Base-by-base conservation (phyloP, 2,113 vertebrate species). In the Seriola rivoliana region DNA sequence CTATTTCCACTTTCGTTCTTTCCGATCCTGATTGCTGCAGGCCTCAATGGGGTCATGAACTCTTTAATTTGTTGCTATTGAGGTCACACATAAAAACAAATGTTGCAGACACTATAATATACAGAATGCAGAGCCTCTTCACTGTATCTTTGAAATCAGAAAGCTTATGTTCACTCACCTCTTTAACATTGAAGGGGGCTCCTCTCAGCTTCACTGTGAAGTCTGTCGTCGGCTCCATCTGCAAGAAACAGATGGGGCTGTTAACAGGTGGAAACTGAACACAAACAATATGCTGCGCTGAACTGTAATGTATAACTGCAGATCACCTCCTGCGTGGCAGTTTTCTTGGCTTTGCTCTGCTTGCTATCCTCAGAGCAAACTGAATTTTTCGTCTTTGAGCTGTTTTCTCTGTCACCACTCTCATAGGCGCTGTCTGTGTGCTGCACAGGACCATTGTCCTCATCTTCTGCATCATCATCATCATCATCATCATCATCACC, bases 161-260 rank as follows among this genome's bases (percentile, higher is more conserved):
- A 52, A 57, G 8, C 44, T 36, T 2, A 40, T 44, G 16, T 17
- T 57, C 13, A 5, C 89, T 62, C 84, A 97, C 98, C 96, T 99
- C 97, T 4, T 96, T 97, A 81, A 97, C 93, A 1, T 80, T 98
- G 13, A 95, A 97, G 0, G 97, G 98, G 3, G 92, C 96, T 66
- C 97, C 98, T 62, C 96, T 94, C 10, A 99, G 95, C 69, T 97
- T 97, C 86, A 99, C 96, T 0, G 97, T 98, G 93, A 97, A 93
- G 0, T 93, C 90, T 0, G 96, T 97, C 29, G 86, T 92, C 3
- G 95, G 94, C 59, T 95, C 94, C 1, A 17, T 92, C 84, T 95
- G 88, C 38, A 78, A 60, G 23, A 78, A 83, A 91, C 54, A 82
- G 4, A 75, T 2, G 8, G 4, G 6, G 6, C 23, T 11, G 25